phyloP scores from a whole-genome alignment of 2,888 invertebrate species.

The Galeopsomyia nigrocyanea region DNA sequence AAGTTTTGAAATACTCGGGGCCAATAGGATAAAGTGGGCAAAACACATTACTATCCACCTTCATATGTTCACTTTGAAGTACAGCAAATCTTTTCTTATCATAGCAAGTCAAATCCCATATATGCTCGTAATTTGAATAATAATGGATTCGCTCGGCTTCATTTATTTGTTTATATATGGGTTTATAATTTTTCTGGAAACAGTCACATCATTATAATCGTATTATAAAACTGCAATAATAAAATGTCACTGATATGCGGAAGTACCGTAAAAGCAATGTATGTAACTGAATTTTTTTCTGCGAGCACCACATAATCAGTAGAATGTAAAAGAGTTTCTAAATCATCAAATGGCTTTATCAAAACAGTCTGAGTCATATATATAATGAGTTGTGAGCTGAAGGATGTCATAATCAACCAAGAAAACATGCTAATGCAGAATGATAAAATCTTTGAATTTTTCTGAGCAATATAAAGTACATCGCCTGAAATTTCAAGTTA shows the following conservation, averaged over 20 bases:
- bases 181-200: constrained; percentile 20
- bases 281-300: constrained; percentile 39
- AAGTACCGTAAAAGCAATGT: constrained; percentile 46
- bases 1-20: neutral
- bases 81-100: constrained; percentile 28
- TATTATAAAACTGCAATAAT: neutral
- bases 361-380: constrained; percentile 47
- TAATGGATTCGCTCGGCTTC: constrained; percentile 18
- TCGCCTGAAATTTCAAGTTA: constrained; percentile 14
- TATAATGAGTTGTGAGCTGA: constrained; percentile 51
- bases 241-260: neutral
- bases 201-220: neutral
- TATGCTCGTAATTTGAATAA: constrained; percentile 1
- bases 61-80: constrained; percentile 42
- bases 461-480: constrained; percentile 14
- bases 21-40: constrained; percentile 49
- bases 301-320: constrained; percentile 50
- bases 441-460: constrained; percentile 25
- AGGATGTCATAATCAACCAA: constrained; percentile 47
- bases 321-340: constrained; percentile 46
- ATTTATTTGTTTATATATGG: constrained; percentile 12
- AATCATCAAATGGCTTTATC: constrained; percentile 49
- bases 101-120: constrained; percentile 48
- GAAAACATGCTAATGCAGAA: constrained; percentile 50
- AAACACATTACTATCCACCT: neutral